Evolutionary conservation across 64 coral and sea anemone species (phyloP).

Genomic region (Pachyseris speciosa): DNA sequence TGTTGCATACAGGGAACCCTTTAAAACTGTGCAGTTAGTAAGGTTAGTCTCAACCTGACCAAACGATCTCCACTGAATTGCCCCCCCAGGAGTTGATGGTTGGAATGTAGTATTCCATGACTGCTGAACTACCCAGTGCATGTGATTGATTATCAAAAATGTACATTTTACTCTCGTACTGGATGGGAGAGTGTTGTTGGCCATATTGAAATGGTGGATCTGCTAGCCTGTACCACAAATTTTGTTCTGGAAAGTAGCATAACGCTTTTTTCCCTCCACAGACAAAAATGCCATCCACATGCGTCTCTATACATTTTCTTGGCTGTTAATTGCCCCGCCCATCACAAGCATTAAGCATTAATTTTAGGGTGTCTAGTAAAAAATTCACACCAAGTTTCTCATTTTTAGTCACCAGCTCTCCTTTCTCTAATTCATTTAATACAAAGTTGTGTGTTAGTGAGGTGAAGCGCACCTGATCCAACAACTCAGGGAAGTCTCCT

Average conservation of each 20-base stretch:
- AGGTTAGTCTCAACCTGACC: neutral
- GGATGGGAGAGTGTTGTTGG: no score
- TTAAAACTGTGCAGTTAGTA: neutral
- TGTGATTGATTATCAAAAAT: neutral
- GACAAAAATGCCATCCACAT: no score
- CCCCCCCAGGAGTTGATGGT: neutral
- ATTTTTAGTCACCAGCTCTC: neutral
- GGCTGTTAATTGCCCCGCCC: neutral
- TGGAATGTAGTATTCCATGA: neutral
- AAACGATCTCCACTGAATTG: neutral
- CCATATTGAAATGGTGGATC: no score
- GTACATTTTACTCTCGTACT: no score
- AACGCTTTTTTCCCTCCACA: no score
- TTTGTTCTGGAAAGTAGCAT: no score
- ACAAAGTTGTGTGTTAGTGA: neutral
- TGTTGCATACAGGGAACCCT: neutral
- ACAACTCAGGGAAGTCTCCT: neutral
- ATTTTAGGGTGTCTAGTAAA: neutral
- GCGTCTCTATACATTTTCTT: neutral
- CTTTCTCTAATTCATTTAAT: neutral
- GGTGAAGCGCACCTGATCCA: neutral
- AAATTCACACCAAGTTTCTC: neutral
- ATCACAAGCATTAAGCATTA: neutral
- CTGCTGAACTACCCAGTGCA: neutral
- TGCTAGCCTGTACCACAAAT: no score